A percentile compares a stretch with the other conserved stretches of the same genome.
These are phyloP conservation scores for Epizoanthus ramosus DNA, from an alignment of 92 coral and sea anemone genomes.

Conservation along the genomic window DNA sequence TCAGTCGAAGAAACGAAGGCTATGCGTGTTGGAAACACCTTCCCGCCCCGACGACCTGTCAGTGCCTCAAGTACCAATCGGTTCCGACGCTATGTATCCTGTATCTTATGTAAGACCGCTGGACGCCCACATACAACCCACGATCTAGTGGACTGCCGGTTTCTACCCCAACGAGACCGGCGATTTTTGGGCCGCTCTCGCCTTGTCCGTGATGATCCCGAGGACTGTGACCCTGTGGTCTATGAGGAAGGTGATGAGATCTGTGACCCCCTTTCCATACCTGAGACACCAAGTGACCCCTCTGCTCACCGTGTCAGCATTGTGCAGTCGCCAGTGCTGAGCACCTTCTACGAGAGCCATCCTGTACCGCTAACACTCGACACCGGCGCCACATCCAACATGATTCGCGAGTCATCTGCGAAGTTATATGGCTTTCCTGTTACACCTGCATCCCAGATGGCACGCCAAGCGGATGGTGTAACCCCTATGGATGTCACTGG, in stretches of 20 bases:
- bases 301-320: slow-evolving; percentile 6
- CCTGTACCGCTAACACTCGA: slow-evolving; percentile 52
- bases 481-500: slow-evolving; percentile 63
- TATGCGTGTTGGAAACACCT: slow-evolving; percentile 45
- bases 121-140: slow-evolving; percentile 23
- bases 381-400: slow-evolving; percentile 51
- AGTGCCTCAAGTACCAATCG: too few relatives aligned
- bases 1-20: slow-evolving; percentile 23
- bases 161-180: slow-evolving; percentile 13
- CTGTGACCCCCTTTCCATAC: not conserved
- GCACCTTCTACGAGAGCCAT: not conserved
- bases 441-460: slow-evolving; percentile 64
- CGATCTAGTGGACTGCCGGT: slow-evolving; percentile 12
- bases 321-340: slow-evolving; percentile 25
- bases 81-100: too few relatives aligned
- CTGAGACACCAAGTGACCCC: slow-evolving; percentile 16
- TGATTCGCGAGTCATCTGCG: slow-evolving; percentile 37
- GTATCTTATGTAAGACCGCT: not conserved
- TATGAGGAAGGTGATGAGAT: not conserved
- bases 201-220: not conserved
- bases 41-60: not conserved
- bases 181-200: not conserved
- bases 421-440: slow-evolving; percentile 45
- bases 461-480: slow-evolving; percentile 59
- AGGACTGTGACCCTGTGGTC: not conserved